Base-by-base conservation (phyloP, 2,797 vertebrate species). In the Picus viridis region DNA sequence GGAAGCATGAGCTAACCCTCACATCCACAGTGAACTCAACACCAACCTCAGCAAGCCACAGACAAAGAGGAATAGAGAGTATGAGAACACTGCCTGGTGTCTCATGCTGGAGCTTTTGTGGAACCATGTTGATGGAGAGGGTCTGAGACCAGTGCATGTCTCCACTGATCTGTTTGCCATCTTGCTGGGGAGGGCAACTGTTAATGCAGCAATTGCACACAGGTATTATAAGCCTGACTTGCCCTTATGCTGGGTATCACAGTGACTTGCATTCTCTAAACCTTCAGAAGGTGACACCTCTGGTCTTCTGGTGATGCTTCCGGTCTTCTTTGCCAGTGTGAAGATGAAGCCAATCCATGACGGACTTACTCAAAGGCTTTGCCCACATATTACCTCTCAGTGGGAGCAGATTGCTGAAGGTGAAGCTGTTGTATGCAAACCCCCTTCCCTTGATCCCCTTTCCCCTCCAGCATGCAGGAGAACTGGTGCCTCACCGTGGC, bases 121-220 rank as follows among this genome's bases (percentile, higher is more conserved):
- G 63, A 62, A 47, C 29, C 5, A 2, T 5, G 61, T 63, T 57
- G 34, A 72, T 36, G 34, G 59, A 17, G n/a, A 58, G 26, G 76
- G 11, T 18, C 18, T 1, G 16, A 47, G 27, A 79, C 14, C 4
- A 0, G 8, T 3, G 61, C 43, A 2, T 74, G 75, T 86, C 75
- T 82, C 36, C 49, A 23, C 18, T 0, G 1, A 41, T 73, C 71
- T 51, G 9, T 41, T 83, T 12, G 26, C 30, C 24, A 29, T 62
- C 47, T 73, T 0, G 0, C 10, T 30, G 49, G 7, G 34, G 26
- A 70, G n/a, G 34, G 26, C 63, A 24, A 24, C 47, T 24, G 49
- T 51, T 51, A 51, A 51, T 12, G 23, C 58, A 67, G 36, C 36
- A 75, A 12, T 9, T 29, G 14, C 72, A 43, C 2, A 4, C 14